Conservation (phyloP, 2,888 invertebrate species). For the Ctena decussata region DNA sequence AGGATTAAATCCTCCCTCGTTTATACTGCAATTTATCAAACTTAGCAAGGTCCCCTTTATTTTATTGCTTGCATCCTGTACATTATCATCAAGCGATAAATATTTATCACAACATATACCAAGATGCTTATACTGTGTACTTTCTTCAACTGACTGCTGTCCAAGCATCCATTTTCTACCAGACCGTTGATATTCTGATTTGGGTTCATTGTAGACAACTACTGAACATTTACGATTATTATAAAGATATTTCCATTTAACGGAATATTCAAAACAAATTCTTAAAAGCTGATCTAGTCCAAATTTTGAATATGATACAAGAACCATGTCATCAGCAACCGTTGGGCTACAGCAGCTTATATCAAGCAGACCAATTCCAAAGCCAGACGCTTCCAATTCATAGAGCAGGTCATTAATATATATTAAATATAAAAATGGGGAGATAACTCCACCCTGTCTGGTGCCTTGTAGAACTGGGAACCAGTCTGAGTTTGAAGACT, state of each 20-base stretch:
- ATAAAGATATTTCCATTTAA: conserved; percentile 6
- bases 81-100: conserved; percentile 1
- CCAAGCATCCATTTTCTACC: background rate
- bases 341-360: background rate
- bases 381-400: background rate
- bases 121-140: background rate
- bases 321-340: background rate
- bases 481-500: background rate
- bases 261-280: background rate
- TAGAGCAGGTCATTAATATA: no score
- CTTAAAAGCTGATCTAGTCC: background rate
- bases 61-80: background rate
- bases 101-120: background rate
- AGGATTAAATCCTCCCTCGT: background rate
- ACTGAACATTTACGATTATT: background rate
- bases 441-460: background rate
- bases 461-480: background rate
- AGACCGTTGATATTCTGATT: no score
- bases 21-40: background rate
- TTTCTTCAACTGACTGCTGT: background rate
- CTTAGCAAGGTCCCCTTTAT: conserved; percentile 4
- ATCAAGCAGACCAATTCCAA: background rate
- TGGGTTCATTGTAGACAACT: no score
- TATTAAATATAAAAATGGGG: conserved; percentile 16
- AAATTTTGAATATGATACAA: background rate